phyloP scores from a whole-genome alignment of 2,797 vertebrate genomes.

The Avahi laniger region DNA sequence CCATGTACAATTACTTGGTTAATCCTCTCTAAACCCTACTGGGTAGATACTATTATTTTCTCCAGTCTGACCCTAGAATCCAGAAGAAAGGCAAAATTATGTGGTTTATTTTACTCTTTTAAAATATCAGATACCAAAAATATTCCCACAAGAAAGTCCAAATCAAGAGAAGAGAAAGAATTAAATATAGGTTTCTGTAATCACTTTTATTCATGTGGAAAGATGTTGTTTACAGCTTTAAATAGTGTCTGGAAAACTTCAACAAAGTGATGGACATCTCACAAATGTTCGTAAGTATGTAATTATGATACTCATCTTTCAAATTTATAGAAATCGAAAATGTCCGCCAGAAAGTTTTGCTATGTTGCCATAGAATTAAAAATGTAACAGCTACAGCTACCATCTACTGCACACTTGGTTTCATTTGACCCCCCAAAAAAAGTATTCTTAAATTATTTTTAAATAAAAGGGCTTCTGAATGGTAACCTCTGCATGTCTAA shows the following conservation, averaged over 20 bases:
- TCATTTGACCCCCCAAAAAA: not conserved
- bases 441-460: not conserved
- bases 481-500: not conserved
- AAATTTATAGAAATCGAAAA: slow-evolving; percentile 42
- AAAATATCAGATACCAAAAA: not conserved
- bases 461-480: not conserved
- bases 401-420: slow-evolving; percentile 18
- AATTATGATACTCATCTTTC: slow-evolving; percentile 12
- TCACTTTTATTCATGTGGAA: slow-evolving; percentile 58
- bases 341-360: not conserved
- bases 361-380: slow-evolving; percentile 12
- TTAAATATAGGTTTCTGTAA: slow-evolving; percentile 13
- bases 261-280: slow-evolving; percentile 17
- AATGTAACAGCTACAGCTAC: slow-evolving; percentile 13
- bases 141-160: not conserved
- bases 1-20: not conserved
- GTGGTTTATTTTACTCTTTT: not conserved
- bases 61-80: not conserved
- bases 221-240: slow-evolving; percentile 37
- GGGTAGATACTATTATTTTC: not conserved
- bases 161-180: slow-evolving; percentile 10
- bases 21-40: not conserved
- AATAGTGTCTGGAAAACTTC: slow-evolving; percentile 10
- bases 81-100: not conserved
- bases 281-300: not conserved